Conservation (phyloP, 2,888 invertebrate species). For the Ophraella communa region DNA sequence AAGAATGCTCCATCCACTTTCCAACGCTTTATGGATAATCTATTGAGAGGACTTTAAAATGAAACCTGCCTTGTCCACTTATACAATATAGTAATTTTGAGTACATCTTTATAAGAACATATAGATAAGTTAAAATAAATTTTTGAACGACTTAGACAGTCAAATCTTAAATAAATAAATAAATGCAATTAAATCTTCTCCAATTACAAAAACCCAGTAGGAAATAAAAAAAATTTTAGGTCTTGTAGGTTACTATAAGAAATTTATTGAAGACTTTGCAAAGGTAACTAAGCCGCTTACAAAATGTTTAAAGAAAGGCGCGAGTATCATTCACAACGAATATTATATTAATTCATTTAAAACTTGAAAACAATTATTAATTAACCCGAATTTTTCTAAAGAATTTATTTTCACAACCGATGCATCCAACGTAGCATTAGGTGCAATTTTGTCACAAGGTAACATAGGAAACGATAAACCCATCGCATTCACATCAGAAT, state of each 20-base stretch:
- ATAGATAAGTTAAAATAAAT: slow-evolving; percentile 15
- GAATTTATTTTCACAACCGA: slow-evolving; percentile 42
- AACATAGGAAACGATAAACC: no score
- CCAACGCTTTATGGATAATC: slow-evolving; percentile 40
- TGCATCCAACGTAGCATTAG: slow-evolving; percentile 38
- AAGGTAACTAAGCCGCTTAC: slow-evolving; percentile 38
- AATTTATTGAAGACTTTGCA: slow-evolving; percentile 35
- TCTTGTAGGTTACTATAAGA: slow-evolving; percentile 35
- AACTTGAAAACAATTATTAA: slow-evolving; percentile 35
- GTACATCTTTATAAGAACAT: slow-evolving; percentile 20
- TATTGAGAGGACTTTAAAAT: slow-evolving; percentile 32
- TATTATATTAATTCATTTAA: slow-evolving; percentile 30
- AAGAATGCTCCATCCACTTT: no score
- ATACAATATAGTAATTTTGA: slow-evolving; percentile 39
- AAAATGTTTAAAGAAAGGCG: slow-evolving; percentile 32
- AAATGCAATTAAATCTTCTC: slow-evolving; percentile 32
- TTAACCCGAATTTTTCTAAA: slow-evolving; percentile 41
- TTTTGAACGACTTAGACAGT: no score
- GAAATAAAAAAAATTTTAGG: slow-evolving; percentile 39
- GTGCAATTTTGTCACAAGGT: no score
- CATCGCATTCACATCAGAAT: slow-evolving; percentile 35
- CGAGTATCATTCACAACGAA: slow-evolving; percentile 23
- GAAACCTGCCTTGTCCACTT: slow-evolving; percentile 40
- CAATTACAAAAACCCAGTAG: slow-evolving; percentile 36
- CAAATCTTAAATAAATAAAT: slow-evolving; percentile 33